Evolutionary conservation across 2,797 vertebrate genomes (phyloP), one percentile per base, ranked within the genome.

Genomic region (Hydrophis major): DNA sequence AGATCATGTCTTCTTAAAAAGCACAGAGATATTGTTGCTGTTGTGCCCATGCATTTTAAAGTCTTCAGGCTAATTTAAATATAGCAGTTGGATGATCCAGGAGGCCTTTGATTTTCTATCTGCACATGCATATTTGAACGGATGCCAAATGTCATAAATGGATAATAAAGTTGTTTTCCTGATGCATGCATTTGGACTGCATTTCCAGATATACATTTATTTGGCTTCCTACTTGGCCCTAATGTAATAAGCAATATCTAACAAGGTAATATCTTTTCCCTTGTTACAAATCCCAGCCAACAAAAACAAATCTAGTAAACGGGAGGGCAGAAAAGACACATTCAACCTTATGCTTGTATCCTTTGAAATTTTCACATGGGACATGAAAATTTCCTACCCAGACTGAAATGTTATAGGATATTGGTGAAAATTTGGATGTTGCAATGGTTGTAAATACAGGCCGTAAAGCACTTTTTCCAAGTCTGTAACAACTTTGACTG

Each of bases 181-280:
- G 69, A 78, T 78, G 66, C 66, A 37, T 78, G 37, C 69, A 78
- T 78, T 74, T 37, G n/a, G n/a, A 74, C n/a, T 22, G 69, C 69
- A 18, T 78, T 78, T 42, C 69, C 32, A 78, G 8, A 78, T 78
- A 78, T 20, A 22, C 37, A 78, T 78, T 89, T 25, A 60, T 60
- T 89, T 60, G 37, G 25, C 59, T 13, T 89, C 37, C 4, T 78
- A 42, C 69, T 78, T 78, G 69, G 69, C 69, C 37, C 69, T 42
- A 78, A 78, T n/a, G 1, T 94, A 94, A 94, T 78, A 42, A 42
- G 69, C 69, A 78, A 78, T 78, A 78, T 78, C 69, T 78, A 78
- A 78, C 18, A 8, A 78, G 69, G 32, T 22, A 78, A 78, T 42
- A 18, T 11, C 18, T 78, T 78, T 42, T 78, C 42, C 18, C 37